Evolutionary conservation across 1,140 invertebrate species (phyloP), one percentile per base, ranked within the genome.

Genomic region (Rhopalosiphum padi): DNA sequence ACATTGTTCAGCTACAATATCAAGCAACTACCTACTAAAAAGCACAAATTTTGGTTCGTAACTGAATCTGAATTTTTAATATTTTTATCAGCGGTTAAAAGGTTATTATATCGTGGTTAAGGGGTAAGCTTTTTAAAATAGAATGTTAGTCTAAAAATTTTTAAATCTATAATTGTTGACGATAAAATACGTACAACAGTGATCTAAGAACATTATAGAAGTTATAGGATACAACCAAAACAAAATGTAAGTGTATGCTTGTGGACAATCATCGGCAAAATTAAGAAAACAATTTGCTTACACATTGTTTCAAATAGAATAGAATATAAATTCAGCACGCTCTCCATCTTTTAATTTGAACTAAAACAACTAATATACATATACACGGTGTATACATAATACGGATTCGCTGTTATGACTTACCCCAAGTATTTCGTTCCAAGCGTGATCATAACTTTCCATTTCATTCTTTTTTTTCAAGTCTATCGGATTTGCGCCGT

Each of bases 381-480:
- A 48, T 48, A 48, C 15, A 18, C 15, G 1, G 0, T 48, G 0
- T 48, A 48, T 7, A 37, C 6, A 35, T 22, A 37, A 35, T 82
- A 22, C 18, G 3, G 4, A 68, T 23, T 37, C 21, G 7, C 82
- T 37, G 3, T 85, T 85, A 18, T 15, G 2, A 37, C 21, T 60
- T 82, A 91, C 90, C 30, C 90, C 90, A 8, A 91, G 68, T 68
- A 91, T 82, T 82, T 48, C 37, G 30, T 82, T 43, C 68, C 68
- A 91, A 21, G 68, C 90, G 22, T 68, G 35, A 43, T 91, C 43
- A 30, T n/a, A 35, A 48, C 2, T 68, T 41, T 68, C 89, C 53
- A 8, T 9, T 8, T 90, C 51, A 8, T 90, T 35, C 7, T 46
- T 55, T 22, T 46, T 41, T 23, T 41, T 25, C 2, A 68, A 22